Evolutionary conservation across 2,797 vertebrate species (phyloP), one percentile per base, ranked within the genome.

Genomic region (Hippocampus kuda): DNA sequence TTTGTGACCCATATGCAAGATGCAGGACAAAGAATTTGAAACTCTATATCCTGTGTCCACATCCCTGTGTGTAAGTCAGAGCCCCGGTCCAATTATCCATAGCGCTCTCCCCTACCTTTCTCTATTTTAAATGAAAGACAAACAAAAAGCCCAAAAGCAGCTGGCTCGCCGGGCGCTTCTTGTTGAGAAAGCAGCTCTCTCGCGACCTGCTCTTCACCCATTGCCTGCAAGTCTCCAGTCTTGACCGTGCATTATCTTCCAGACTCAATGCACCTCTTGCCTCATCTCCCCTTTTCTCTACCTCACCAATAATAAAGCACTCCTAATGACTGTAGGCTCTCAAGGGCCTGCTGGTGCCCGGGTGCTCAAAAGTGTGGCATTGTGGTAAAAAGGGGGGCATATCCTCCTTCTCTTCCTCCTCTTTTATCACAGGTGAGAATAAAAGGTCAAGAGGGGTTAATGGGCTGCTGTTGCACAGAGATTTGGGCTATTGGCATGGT

Each of bases 401-500:
- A 83, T 83, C 83, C 83, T 88, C 77, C 83, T 80, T 77, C 82
- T 81, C 78, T 85, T 86, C 83, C 82, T 84, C 80, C 77, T 87
- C 85, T 87, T 91, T 92, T 91, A 92, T 91, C 88, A 90, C 91
- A 92, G 91, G 91, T 92, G 91, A 92, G 89, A 92, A 91, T 90
- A 86, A 84, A 88, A 77, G 91, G 90, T 92, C 90, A 92, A 91
- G 87, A 90, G 90, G 90, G 90, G 91, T 91, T 91, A 92, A 92
- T 92, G 88, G 84, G 87, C 84, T 90, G 87, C 87, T 89, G 87
- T 88, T 88, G 88, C 88, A 85, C 85, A 83, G 86, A 80, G 82
- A 86, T 90, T 89, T 86, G 79, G 78, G 79, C 84, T 86, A 87
- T 90, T 84, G 77, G 83, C 87, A 88, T 88, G 87, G 87, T 76